Evolutionary conservation across 2,888 invertebrate genomes (phyloP), one percentile per base, ranked within the genome.

Genomic region (Drosophila histrio): DNA sequence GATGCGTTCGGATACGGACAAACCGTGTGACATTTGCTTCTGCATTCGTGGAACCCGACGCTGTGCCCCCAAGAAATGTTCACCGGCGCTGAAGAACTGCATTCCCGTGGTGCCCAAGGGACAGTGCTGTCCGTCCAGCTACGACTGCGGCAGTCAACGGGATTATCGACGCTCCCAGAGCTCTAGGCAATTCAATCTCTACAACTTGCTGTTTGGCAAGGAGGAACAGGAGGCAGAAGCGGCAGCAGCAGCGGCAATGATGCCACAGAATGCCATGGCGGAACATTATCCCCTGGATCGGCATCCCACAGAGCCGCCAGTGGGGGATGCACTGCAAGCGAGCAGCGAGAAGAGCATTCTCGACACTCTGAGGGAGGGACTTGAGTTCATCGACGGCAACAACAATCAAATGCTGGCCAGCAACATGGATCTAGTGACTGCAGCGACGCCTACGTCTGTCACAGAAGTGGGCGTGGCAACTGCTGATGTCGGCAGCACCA

Each of bases 91-190:
- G 61, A 93, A 94, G 71, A 96, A 96, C 49, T 97, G 97, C 91
- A 93, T 92, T 47, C 96, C 97, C 0, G 94, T 96, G 49, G 93
- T 96, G 53, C 94, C 94, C 49, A 93, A 94, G 34, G 96, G 96
- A 1, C 95, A 96, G 88, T 97, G 97, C 91, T 97, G 97, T 89
- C 96, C 97, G 9, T 95, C 96, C 49, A 96, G 96, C 89, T 97
- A 97, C 91, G 95, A 95, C 83, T 97, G 97, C 89, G 94, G 95
- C 93, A 93, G 94, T 60, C 89, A 89, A 49, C 93, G 93, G 75
- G 89, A 91, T 41, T 87, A 89, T 39, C 62, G 89, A 0, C 79
- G 90, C 3, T 84, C 90, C 4, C 88, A 90, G 59, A 85, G 85
- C 49, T 90, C 91, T 0, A 71, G 91, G 0, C 91, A 91, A 61